These are phyloP conservation scores for Calonectris borealis DNA, from an alignment of 2,113 vertebrate genomes.

Conservation along the genomic window DNA sequence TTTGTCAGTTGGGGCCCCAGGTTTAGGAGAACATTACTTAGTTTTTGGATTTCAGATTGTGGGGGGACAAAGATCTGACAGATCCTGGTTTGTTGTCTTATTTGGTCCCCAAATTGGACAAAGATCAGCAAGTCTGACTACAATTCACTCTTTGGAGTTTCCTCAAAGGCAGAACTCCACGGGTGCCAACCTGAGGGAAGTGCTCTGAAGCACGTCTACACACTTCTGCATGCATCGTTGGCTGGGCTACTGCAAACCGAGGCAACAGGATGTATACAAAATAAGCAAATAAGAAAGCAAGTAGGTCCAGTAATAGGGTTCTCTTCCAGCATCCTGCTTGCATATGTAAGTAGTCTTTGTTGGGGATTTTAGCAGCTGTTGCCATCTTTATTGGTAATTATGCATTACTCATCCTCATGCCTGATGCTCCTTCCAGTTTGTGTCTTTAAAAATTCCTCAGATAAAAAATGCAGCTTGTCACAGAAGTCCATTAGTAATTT, in stretches of 20 bases:
- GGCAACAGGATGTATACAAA: neutral
- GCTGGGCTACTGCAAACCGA: neutral
- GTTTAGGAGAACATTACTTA: neutral
- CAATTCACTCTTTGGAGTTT: neutral
- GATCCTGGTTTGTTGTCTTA: neutral
- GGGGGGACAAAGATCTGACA: neutral
- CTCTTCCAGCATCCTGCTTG: neutral
- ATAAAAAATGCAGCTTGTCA: neutral
- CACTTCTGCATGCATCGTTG: fast-evolving
- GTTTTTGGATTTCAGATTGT: neutral
- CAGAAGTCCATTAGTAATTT: neutral
- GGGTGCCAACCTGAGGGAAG: neutral
- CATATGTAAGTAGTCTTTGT: neutral
- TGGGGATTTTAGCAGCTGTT: neutral
- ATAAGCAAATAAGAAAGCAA: neutral
- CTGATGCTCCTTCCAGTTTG: neutral
- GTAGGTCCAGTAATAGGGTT: neutral
- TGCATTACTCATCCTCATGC: neutral
- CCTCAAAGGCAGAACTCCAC: neutral
- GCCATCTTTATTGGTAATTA: neutral
- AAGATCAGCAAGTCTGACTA: neutral
- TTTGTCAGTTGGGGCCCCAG: no score
- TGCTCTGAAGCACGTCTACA: neutral
- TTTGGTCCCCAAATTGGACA: neutral
- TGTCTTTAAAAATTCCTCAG: neutral